Base-by-base conservation (phyloP, 2,797 vertebrate genomes). In the Naso thynnoides region DNA sequence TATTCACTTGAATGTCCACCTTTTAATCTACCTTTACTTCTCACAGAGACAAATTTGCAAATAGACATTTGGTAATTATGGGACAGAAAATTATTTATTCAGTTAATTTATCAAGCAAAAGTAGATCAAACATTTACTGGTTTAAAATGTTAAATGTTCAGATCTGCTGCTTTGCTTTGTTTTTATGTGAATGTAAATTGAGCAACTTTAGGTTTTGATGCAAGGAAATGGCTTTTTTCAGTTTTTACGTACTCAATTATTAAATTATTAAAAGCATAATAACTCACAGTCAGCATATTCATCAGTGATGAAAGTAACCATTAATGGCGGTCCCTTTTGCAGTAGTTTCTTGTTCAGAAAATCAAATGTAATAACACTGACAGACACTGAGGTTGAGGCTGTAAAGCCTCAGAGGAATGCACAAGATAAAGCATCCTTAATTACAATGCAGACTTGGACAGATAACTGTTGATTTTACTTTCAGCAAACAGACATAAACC, bases 401-500 rank as follows among this genome's bases (percentile, higher is more conserved):
- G 64, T 38, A 67, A 73, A 75, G 42, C 48, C 56, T 27, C 19
- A 19, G 65, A 67, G 36, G 19, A 31, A 76, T 63, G 47, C 21
- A 27, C 8, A 44, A 44, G 39, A 64, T 45, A 15, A 74, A 64
- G 18, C 27, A 33, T 70, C 60, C 29, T 4, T 8, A 54, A 73
- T 15, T 13, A 27, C 50, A 39, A 0, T n/a, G 68, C 47, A 65
- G 61, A 68, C 71, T 45, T 52, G 45, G 16, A 80, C 48, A 38
- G 23, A 57, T 42, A 39, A 49, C 49, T 73, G 60, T 61, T 66
- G 8, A 73, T 65, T 55, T 76, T n/a, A 23, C 6, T 62, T 64
- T 71, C 39, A 52, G 49, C 63, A 66, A 45, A 31, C 58, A 85
- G 26, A 64, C 44, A 72, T 63, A 78, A 78, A 70, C 15, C 23